Percentiles rank a stretch among this genome's conserved stretches.
phyloP scores from a whole-genome alignment of 1,140 invertebrate species.

The Drosophila obscura region DNA sequence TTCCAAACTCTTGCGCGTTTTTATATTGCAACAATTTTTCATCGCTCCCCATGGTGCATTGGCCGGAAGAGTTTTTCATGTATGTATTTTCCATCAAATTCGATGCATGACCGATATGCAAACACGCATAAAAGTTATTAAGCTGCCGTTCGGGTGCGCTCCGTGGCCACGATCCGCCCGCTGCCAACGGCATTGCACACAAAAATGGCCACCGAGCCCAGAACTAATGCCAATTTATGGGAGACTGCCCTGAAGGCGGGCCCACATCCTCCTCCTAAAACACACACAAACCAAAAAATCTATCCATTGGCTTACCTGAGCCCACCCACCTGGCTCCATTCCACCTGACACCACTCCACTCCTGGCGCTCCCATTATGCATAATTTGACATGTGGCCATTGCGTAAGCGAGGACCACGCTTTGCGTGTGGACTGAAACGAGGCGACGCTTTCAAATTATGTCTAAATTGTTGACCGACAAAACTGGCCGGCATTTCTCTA shows the following conservation, averaged over 20 bases:
- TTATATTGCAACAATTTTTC: conserved; percentile 15
- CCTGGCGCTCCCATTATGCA: conserved; percentile 51
- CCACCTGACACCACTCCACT: not conserved
- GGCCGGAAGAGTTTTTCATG: not conserved
- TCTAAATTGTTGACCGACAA: conserved; percentile 60
- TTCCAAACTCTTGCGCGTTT: conserved; percentile 21
- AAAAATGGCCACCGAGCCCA: conserved; percentile 52
- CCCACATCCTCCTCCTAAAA: no score
- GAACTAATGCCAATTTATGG: conserved; percentile 77
- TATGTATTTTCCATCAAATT: conserved; percentile 57
- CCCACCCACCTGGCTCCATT: not conserved
- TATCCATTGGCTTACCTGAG: conserved; percentile 32
- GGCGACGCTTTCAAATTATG: conserved; percentile 64
- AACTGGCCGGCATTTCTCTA: conserved; percentile 14
- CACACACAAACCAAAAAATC: not conserved
- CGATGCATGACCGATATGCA: conserved; percentile 66
- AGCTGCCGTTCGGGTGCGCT: conserved; percentile 56
- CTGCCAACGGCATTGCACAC: conserved; percentile 54
- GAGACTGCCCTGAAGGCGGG: conserved; percentile 6
- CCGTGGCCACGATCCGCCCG: no score
- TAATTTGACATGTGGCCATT: conserved; percentile 74
- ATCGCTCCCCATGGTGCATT: conserved; percentile 2
- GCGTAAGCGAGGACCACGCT: conserved; percentile 63
- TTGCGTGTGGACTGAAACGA: conserved; percentile 30
- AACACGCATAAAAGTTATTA: conserved; percentile 81